Conservation (phyloP, 2,888 invertebrate genomes). For the Sycophila texana region DNA sequence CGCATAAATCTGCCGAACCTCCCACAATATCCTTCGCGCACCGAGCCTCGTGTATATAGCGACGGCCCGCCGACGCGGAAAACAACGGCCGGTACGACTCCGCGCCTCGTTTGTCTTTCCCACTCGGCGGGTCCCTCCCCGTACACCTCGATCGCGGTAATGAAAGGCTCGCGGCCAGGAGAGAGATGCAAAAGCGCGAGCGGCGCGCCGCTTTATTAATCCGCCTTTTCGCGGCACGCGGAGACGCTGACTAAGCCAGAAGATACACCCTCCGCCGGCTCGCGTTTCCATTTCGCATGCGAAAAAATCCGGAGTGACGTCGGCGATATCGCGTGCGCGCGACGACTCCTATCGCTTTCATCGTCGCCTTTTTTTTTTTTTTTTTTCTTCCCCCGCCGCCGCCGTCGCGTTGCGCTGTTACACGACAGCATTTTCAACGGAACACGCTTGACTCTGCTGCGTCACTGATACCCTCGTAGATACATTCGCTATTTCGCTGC, state of each 20-base stretch:
- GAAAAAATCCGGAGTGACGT: neutral
- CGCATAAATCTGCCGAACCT: constrained; percentile 43
- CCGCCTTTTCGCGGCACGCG: constrained; percentile 42
- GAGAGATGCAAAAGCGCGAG: constrained; percentile 16
- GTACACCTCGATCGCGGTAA: neutral
- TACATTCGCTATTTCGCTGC: too few species aligned
- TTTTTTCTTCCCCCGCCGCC: neutral
- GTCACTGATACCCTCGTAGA: too few species aligned
- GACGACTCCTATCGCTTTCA: neutral
- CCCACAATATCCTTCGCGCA: constrained; percentile 39
- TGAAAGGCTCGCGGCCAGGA: constrained; percentile 6
- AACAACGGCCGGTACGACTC: constrained; percentile 19
- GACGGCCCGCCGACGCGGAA: constrained; percentile 25
- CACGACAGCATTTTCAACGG: too few species aligned
- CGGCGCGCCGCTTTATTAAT: constrained; percentile 45
- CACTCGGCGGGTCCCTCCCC: too few species aligned
- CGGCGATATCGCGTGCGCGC: neutral
- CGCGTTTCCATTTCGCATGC: constrained; percentile 5
- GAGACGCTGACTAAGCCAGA: constrained; percentile 46
- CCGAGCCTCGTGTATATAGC: neutral
- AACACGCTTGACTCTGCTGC: too few species aligned
- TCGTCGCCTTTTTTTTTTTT: neutral
- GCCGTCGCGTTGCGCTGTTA: too few species aligned
- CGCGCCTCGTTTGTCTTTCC: constrained; percentile 17
- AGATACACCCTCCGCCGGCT: neutral